Conservation (phyloP, 1,140 invertebrate species). For the Apis cerana region DNA sequence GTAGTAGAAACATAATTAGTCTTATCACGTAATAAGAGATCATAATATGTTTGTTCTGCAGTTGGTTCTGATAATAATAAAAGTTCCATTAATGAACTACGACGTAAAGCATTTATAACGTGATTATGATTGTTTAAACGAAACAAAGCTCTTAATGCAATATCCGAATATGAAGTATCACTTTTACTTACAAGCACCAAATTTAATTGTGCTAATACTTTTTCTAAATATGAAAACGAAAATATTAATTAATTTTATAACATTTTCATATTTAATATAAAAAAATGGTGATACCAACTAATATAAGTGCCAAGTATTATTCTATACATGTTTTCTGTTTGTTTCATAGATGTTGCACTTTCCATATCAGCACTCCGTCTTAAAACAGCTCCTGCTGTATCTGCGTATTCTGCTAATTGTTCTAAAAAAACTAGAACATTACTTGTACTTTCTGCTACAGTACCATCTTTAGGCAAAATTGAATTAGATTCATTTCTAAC, state of each 20-base stretch:
- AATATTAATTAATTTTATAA: not conserved
- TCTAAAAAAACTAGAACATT: slow-evolving; percentile 95
- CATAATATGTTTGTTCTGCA: slow-evolving; percentile 91
- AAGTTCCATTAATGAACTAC: slow-evolving; percentile 91
- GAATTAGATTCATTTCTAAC: slow-evolving; percentile 92
- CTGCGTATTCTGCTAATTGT: slow-evolving; percentile 89
- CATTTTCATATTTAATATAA: slow-evolving; percentile 19
- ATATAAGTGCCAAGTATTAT: slow-evolving; percentile 89
- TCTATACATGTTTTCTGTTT: slow-evolving; percentile 82
- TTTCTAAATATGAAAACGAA: slow-evolving; percentile 83
- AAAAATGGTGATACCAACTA: slow-evolving; percentile 80
- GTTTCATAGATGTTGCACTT: slow-evolving; percentile 78
- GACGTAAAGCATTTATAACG: slow-evolving; percentile 92
- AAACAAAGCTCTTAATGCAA: slow-evolving; percentile 92
- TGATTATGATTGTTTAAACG: slow-evolving; percentile 96
- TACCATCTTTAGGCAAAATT: slow-evolving; percentile 95
- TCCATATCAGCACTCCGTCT: slow-evolving; percentile 82
- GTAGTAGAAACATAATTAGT: slow-evolving; percentile 75
- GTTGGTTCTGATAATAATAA: slow-evolving; percentile 90
- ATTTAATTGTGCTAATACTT: slow-evolving; percentile 93
- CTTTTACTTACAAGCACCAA: slow-evolving; percentile 92
- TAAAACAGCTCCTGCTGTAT: slow-evolving; percentile 86
- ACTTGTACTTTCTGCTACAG: slow-evolving; percentile 96
- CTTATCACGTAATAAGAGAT: slow-evolving; percentile 83
- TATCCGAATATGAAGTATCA: slow-evolving; percentile 90